Percentiles rank a stretch among this genome's conserved stretches.
These are phyloP conservation scores for Microtus pennsylvanicus DNA, from an alignment of 2,113 vertebrate species.

Conservation along the genomic window DNA sequence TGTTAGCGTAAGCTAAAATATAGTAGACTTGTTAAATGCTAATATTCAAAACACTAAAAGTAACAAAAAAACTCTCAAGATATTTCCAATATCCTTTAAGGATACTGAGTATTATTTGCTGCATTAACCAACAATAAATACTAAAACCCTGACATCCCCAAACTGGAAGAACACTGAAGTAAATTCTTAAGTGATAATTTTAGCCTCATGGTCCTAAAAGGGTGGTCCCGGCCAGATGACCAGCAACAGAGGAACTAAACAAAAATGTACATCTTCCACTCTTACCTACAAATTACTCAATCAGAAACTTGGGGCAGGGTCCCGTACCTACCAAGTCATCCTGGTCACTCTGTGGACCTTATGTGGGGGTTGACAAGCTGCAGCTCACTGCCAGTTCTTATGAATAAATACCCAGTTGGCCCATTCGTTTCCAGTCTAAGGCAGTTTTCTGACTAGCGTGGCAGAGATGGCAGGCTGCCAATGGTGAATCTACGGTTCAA, in stretches of 20 bases:
- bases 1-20: slow-evolving; percentile 50
- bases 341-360: background rate
- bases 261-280: background rate
- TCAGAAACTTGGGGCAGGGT: background rate
- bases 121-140: background rate
- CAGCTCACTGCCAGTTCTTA: background rate
- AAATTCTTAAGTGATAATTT: background rate
- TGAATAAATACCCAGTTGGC: background rate
- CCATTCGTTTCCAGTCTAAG: fast-evolving
- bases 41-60: background rate
- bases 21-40: slow-evolving; percentile 9
- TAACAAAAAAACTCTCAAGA: background rate
- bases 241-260: background rate
- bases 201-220: background rate
- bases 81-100: background rate
- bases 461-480: background rate
- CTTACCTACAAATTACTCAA: background rate
- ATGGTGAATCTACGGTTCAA: background rate
- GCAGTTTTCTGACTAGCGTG: background rate
- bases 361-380: no score
- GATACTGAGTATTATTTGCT: background rate
- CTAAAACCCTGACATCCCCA: background rate
- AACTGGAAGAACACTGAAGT: background rate
- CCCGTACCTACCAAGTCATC: background rate
- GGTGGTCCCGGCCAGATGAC: background rate